Base-by-base conservation (phyloP, 2,797 vertebrate species). In the Chaunax sp. region DNA sequence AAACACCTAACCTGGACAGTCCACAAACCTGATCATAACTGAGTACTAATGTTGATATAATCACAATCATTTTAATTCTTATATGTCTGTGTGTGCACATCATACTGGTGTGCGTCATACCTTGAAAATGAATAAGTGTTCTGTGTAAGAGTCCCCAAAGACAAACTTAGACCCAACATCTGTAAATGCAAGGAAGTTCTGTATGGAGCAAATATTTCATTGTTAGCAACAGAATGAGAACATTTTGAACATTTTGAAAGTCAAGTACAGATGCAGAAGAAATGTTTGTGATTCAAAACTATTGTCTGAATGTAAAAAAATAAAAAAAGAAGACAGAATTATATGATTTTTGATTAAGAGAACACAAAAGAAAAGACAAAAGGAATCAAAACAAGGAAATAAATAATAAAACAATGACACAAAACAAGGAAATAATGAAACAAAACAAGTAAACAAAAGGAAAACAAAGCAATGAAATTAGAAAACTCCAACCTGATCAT, bases 51-150 rank as follows among this genome's bases (percentile, higher is more conserved):
- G 35, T 58, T 20, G 7, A 14, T 20, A 7, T 10, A n/a, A 13
- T 40, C 23, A 30, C 4, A 50, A 18, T 20, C 0, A 38, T 41
- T 10, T 37, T 13, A n/a, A 3, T 40, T 38, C 12, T 20, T 12
- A 37, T 37, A 37, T 37, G 10, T 37, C 6, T 37, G 13, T 37
- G 25, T 44, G 44, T 41, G 25, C 37, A 16, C 1, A 46, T 45
- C 25, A 14, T 30, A 1, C 5, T 30, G 5, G 6, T 23, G 26
- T 23, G 28, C 20, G 33, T 38, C 63, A 2, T 92, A 96, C 95
- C 95, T 95, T 94, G 85, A 97, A 97, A 64, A 91, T 92, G 47
- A 97, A 94, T 61, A 94, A 92, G 80, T 97, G 95, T 28, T 96
- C 93, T 0, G 6, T 77, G 9, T 93, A 96, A 35, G 76, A 95